phyloP scores from a whole-genome alignment of 2,888 invertebrate genomes.

The Platerodrilus igneus region DNA sequence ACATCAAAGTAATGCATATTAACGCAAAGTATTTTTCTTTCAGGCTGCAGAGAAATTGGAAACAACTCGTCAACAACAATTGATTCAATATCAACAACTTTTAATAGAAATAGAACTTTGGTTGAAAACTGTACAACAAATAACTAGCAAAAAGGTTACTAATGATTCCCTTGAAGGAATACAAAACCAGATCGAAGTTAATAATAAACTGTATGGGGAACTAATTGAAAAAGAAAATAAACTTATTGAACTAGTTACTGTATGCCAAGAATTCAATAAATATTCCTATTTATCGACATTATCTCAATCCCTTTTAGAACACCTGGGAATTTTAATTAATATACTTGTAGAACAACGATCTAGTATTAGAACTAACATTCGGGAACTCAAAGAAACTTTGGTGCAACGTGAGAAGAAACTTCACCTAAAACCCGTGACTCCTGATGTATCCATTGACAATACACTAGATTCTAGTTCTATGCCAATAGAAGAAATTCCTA shows the following conservation, averaged over 20 bases:
- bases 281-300: slow-evolving; percentile 50
- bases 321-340: slow-evolving; percentile 54
- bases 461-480: slow-evolving; percentile 68
- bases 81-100: slow-evolving; percentile 52
- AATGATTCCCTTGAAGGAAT: slow-evolving; percentile 36
- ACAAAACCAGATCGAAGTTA: slow-evolving; percentile 37
- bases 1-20: too few relatives aligned
- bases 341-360: slow-evolving; percentile 59
- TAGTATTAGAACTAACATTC: slow-evolving; percentile 53
- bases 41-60: slow-evolving; percentile 54
- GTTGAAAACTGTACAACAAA: slow-evolving; percentile 48
- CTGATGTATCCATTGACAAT: slow-evolving; percentile 52
- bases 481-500: slow-evolving; percentile 61
- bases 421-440: slow-evolving; percentile 36
- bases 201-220: slow-evolving; percentile 41
- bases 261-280: slow-evolving; percentile 50
- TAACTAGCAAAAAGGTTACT: slow-evolving; percentile 34
- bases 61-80: slow-evolving; percentile 52
- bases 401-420: slow-evolving; percentile 36
- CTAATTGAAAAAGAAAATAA: slow-evolving; percentile 50
- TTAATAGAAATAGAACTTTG: slow-evolving; percentile 55
- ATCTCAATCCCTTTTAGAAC: slow-evolving; percentile 51
- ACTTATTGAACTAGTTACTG: slow-evolving; percentile 48
- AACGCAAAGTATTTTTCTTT: too few relatives aligned
- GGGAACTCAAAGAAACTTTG: slow-evolving; percentile 52